These are phyloP conservation scores for Dipodomys spectabilis DNA, from an alignment of 2,113 vertebrate species.

Conservation along the genomic window DNA sequence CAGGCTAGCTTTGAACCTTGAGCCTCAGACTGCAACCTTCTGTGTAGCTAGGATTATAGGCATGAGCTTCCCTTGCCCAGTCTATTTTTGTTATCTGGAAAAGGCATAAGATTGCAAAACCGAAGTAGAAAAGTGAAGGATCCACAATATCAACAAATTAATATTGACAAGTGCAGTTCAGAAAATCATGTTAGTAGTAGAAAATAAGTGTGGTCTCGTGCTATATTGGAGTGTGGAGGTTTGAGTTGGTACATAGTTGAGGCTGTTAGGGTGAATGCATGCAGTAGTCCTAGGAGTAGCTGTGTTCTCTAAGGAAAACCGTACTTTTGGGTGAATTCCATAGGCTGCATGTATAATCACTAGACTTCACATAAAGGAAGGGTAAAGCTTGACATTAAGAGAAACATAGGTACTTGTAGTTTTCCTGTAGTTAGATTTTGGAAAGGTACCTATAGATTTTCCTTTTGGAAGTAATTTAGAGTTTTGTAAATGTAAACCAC, in stretches of 20 bases:
- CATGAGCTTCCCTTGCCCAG: too few relatives aligned
- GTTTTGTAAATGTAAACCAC: slow-evolving; percentile 40
- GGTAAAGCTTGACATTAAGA: not conserved
- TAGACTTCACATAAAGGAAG: not conserved
- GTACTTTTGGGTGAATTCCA: not conserved
- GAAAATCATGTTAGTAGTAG: not conserved
- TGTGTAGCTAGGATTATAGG: too few relatives aligned
- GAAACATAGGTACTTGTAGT: not conserved
- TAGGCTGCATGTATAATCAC: not conserved
- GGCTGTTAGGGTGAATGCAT: not conserved
- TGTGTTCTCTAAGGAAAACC: not conserved
- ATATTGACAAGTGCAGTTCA: not conserved
- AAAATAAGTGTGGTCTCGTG: not conserved
- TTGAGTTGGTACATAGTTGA: not conserved
- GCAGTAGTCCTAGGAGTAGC: not conserved
- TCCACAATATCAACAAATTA: not conserved
- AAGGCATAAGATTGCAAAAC: not conserved
- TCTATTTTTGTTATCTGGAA: not conserved
- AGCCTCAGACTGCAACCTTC: too few relatives aligned
- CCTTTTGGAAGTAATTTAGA: slow-evolving; percentile 5
- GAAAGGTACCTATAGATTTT: not conserved
- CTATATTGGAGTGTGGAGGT: not conserved
- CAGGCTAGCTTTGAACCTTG: too few relatives aligned
- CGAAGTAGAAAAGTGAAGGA: not conserved
- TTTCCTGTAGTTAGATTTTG: not conserved